These are phyloP conservation scores for Megaustenia siamemsis DNA, from an alignment of 2,888 invertebrate species.

Conservation along the genomic window DNA sequence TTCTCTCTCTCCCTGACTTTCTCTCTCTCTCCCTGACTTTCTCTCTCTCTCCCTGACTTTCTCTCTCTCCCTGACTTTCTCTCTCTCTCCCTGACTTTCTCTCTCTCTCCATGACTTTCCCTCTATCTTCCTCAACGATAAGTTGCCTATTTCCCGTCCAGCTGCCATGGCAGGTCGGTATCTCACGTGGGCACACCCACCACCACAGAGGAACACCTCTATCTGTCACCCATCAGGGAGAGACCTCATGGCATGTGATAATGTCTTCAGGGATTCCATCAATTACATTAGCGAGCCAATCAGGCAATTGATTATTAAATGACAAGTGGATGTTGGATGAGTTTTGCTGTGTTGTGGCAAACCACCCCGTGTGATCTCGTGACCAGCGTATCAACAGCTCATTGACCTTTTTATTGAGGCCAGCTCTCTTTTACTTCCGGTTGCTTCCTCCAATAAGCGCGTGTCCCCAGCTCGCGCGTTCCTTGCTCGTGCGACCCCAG, in stretches of 20 bases:
- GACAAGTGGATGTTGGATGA: slow-evolving; percentile 34
- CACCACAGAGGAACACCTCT: slow-evolving; percentile 19
- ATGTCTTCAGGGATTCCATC: background rate
- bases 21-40: too few relatives aligned
- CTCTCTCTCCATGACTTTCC: too few relatives aligned
- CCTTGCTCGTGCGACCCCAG: too few relatives aligned
- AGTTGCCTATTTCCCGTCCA: too few relatives aligned
- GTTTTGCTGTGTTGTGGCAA: background rate
- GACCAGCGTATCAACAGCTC: background rate
- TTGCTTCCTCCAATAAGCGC: background rate
- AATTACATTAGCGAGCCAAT: slow-evolving; percentile 35
- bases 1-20: too few relatives aligned
- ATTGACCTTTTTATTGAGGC: background rate
- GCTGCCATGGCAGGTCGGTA: too few relatives aligned
- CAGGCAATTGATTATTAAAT: slow-evolving; percentile 41
- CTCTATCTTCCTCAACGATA: too few relatives aligned
- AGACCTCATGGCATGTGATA: background rate
- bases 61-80: too few relatives aligned
- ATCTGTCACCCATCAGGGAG: background rate
- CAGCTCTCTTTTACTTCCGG: background rate
- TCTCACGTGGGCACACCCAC: too few relatives aligned
- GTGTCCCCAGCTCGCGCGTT: background rate
- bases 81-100: too few relatives aligned
- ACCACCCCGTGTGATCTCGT: background rate
- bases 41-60: too few relatives aligned